These are phyloP conservation scores for Polypedilum vanderplanki DNA, from an alignment of 1,140 invertebrate genomes.

Conservation along the genomic window DNA sequence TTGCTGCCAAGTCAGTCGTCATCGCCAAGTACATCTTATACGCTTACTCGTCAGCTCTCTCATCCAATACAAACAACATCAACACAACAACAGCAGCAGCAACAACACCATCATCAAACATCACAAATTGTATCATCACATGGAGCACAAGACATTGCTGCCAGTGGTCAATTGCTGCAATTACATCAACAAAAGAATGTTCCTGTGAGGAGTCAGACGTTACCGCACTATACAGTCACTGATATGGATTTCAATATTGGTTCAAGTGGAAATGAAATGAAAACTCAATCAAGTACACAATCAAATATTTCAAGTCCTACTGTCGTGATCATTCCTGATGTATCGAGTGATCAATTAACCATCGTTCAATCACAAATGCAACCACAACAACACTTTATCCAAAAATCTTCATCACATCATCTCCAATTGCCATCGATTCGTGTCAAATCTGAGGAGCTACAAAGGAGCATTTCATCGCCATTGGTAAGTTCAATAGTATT, in stretches of 20 bases:
- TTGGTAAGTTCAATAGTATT: conserved; percentile 45
- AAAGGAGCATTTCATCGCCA: conserved; percentile 52
- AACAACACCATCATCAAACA: conserved; percentile 30
- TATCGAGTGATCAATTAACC: conserved; percentile 32
- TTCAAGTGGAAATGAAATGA: neutral
- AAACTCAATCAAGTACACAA: neutral
- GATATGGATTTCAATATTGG: neutral
- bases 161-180: conserved; percentile 28
- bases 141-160: neutral
- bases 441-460: conserved; percentile 48
- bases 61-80: conserved; percentile 31
- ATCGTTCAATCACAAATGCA: conserved; percentile 33
- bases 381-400: conserved; percentile 2
- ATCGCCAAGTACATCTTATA: conserved; percentile 37
- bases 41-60: conserved; percentile 34
- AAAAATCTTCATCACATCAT: conserved; percentile 27
- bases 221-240: conserved; percentile 29
- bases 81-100: too few relatives aligned
- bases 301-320: neutral
- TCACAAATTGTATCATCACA: conserved; percentile 30
- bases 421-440: conserved; percentile 42
- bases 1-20: conserved; percentile 50
- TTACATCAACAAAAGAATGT: conserved; percentile 24
- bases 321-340: neutral
- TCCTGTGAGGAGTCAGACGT: conserved; percentile 28